A percentile compares a stretch with the other conserved stretches of the same genome.
These are phyloP conservation scores for Zhuqinia jingwanae DNA, from an alignment of 2,888 invertebrate genomes.

Conservation along the genomic window DNA sequence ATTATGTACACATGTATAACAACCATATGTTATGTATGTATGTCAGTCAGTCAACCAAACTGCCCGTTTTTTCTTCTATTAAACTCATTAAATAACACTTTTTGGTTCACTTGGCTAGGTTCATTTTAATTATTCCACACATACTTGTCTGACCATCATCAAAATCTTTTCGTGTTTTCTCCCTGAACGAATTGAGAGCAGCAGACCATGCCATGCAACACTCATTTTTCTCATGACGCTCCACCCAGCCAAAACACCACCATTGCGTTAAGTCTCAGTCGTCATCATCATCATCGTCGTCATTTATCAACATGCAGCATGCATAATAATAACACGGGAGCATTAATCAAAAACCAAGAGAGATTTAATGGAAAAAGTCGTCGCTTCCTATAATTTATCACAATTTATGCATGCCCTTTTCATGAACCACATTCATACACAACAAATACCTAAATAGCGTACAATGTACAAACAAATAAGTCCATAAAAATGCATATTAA, in stretches of 20 bases:
- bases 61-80: background rate
- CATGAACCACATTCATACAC: constrained; percentile 1
- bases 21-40: background rate
- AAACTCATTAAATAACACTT: background rate
- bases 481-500: background rate
- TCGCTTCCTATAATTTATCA: constrained; percentile 43
- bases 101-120: background rate
- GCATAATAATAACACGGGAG: background rate
- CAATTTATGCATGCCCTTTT: constrained; percentile 26
- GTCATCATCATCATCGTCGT: no score
- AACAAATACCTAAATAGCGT: no score
- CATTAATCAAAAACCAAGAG: constrained; percentile 15
- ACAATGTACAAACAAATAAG: background rate
- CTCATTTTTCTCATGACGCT: background rate
- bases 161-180: background rate
- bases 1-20: background rate
- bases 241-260: background rate
- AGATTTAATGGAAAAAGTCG: background rate
- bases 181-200: constrained; percentile 8
- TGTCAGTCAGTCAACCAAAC: constrained; percentile 5
- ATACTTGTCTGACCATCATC: background rate
- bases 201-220: background rate
- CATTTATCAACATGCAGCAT: background rate
- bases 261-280: no score
- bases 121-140: constrained; percentile 4